Evolutionary conservation across 1,140 invertebrate species (phyloP), one percentile per base, ranked within the genome.

Genomic region (Polyergus mexicanus): DNA sequence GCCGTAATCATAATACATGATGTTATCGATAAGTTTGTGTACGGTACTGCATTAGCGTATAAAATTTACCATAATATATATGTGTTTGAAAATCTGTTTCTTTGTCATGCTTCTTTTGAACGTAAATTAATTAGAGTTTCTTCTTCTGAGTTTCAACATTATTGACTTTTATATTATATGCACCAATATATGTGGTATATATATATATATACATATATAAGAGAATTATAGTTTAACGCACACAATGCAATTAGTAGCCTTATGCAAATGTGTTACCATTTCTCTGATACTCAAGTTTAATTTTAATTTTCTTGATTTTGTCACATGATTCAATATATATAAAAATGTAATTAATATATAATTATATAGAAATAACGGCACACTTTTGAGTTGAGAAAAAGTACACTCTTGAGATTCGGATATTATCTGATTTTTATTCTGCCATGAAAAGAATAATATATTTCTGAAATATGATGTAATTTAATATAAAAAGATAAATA

Each of bases 51-150:
- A 10, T 56, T 58, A 5, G 16, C 1, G 10, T 51, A 58, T 81
- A 71, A 81, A 71, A 44, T 71, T 71, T 58, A n/a, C n/a, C n/a
- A n/a, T n/a, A 1, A 81, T n/a, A 58, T 1, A 13, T 41, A n/a
- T 4, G 13, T n/a, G 4, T 44, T 72, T 10, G 32, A 51, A 32
- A 8, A 51, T 72, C 19, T 19, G 47, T 51, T 51, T 41, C 16
- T 28, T 35, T 8, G 13, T 56, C 51, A 3, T 13, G 0, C 3
- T 62, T 3, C 16, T 60, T 32, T 19, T 6, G 11, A 16, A 51
- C n/a, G 8, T 80, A 56, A 71, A 35, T 68, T 54, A 38, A n/a
- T n/a, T 22, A 11, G 3, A 28, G 47, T 3, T 78, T 66, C 13
- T 51, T 3, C 47, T 51, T 38, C 8, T 35, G 19, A 35, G 60